phyloP scores from a whole-genome alignment of 2,113 vertebrate genomes.

The Geococcyx californianus region DNA sequence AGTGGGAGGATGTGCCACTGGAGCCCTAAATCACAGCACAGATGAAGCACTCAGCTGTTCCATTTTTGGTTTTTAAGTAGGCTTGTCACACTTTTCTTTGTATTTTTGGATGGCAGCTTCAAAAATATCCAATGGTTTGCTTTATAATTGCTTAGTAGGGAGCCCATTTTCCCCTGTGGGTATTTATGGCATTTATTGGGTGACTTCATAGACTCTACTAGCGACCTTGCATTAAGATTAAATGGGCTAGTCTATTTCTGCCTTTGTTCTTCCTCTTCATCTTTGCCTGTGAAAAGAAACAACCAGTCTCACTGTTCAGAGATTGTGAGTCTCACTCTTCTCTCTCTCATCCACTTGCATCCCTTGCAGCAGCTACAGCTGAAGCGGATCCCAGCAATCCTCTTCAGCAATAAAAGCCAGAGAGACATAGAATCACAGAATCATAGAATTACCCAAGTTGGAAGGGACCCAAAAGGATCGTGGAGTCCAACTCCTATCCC shows the following conservation, averaged over 20 bases:
- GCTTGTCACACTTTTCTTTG: constrained; percentile 46
- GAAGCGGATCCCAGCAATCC: background rate
- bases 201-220: constrained; percentile 3
- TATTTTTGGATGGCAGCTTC: constrained; percentile 44
- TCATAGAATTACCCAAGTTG: too few relatives aligned
- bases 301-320: background rate
- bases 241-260: background rate
- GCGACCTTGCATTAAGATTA: constrained; percentile 20
- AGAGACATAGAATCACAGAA: too few relatives aligned
- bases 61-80: constrained; percentile 50
- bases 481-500: too few relatives aligned
- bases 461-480: too few relatives aligned
- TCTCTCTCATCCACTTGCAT: background rate
- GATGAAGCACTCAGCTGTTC: constrained; percentile 20
- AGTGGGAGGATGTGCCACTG: background rate
- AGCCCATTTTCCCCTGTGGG: constrained; percentile 13
- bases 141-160: constrained; percentile 44
- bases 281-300: background rate
- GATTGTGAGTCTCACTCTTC: background rate
- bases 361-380: background rate
- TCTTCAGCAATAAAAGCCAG: background rate
- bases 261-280: background rate
- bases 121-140: constrained; percentile 46
- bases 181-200: constrained; percentile 42
- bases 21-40: constrained; percentile 39